Base-by-base conservation (phyloP, 2,113 vertebrate genomes). In the Nothobranchius kuhntae region DNA sequence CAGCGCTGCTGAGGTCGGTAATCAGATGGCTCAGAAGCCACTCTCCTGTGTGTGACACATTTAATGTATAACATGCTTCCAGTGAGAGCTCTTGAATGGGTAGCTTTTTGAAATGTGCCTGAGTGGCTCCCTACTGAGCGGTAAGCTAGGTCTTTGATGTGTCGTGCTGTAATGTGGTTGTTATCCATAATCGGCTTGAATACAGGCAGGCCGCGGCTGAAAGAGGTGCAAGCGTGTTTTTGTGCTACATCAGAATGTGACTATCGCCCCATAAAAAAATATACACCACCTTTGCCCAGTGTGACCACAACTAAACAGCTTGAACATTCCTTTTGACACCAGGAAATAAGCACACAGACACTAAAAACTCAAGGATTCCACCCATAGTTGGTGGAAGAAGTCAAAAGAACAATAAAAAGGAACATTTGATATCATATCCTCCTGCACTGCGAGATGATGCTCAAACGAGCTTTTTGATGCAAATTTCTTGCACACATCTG, bases 111-210 rank as follows among this genome's bases (percentile, higher is more conserved):
- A 96, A 97, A 97, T 92, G 95, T 95, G 95, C 91, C 95, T 93
- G 95, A 97, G 95, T 92, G 95, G 95, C 95, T 94, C 95, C 96
- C 96, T 71, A 84, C 95, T 95, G 96, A 92, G 96, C 92, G 86
- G 92, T 93, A 94, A 95, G 95, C 94, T 94, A 87, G 95, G 89
- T 94, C 94, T 94, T 95, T 96, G 91, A 93, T 94, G 93, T 94
- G 94, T 94, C 91, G 91, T 81, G 89, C 92, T 91, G 95, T 97
- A 95, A 94, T 94, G 95, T 94, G 95, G 95, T 96, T 97, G 96
- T 98, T 96, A 95, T 94, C 94, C 95, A 95, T 96, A 98, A 99
- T 95, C 96, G 95, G 93, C 94, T 94, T 94, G 94, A 94, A 96
- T 95, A 93, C 95, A 96, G 94, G 93, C 89, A 93, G 93, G 93